Evolutionary conservation across 1,140 invertebrate genomes (phyloP), one percentile per base, ranked within the genome.

Genomic region (Drosophila mauritiana): DNA sequence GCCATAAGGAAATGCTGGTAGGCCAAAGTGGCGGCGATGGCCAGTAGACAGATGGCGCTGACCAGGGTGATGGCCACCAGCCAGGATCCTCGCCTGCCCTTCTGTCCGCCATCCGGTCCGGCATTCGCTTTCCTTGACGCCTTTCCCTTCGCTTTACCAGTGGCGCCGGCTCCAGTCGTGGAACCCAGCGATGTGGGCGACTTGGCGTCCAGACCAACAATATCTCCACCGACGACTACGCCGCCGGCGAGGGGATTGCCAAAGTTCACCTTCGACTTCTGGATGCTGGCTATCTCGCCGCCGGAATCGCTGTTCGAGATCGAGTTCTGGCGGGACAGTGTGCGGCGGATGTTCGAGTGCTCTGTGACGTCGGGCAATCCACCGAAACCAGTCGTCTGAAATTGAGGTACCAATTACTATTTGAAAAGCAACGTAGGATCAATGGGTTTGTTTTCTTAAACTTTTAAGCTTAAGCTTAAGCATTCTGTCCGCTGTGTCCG

Each of bases 1-100:
- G 67, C 93, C 93, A 70, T 93, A 80, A 80, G 62, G 31, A 92
- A 92, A 59, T 92, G 91, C 67, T 92, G 91, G 68, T 92, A 92
- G 48, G 89, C 86, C 45, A 92, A 52, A 3, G 84, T 90, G 7
- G 91, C 78, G 25, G 89, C 91, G 6, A 92, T 80, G 10, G 83
- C 84, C 62, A 92, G 73, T 57, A 92, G 58, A 20, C 86, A 84
- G 46, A 92, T 73, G 62, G 91, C 86, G 11, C 80, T 89, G 13
- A 92, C 76, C 40, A 92, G 61, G 12, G 86, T 90, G 51, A 92
- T 61, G 42, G 72, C 81, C 34, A 92, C 68, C 49, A 90, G 74
- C 72, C 89, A 92, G 43, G 83, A 89, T 51, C 83, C 81, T 3
- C 91, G 75, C n/a, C 80, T 72, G 6, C 78, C 45, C 67, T 91